phyloP scores from a whole-genome alignment of 2,113 vertebrate species.

The Brienomyrus longianalis region DNA sequence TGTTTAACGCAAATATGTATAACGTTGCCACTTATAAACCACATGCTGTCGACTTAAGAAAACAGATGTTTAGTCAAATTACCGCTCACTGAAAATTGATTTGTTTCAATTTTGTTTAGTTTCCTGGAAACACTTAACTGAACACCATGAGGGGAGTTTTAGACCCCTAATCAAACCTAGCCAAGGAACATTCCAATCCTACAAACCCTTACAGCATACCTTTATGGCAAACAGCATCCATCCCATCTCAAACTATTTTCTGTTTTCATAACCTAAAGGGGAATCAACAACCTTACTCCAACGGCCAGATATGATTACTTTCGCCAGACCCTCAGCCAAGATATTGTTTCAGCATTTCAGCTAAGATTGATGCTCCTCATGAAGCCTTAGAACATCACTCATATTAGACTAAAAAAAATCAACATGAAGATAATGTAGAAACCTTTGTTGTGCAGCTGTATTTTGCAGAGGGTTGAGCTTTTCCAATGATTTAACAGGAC shows the following conservation, averaged over 20 bases:
- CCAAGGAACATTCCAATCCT: background rate
- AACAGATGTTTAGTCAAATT: slow-evolving; percentile 8
- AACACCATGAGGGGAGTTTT: background rate
- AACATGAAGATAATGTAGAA: background rate
- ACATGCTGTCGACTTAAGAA: background rate
- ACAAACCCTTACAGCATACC: background rate
- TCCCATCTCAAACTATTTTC: background rate
- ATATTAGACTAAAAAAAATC: background rate
- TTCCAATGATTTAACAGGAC: background rate
- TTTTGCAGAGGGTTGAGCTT: background rate
- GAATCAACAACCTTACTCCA: background rate
- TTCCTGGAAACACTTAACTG: background rate
- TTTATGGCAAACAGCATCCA: background rate
- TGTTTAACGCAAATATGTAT: background rate
- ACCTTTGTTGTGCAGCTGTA: background rate
- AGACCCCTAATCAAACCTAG: background rate
- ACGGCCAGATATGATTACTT: background rate
- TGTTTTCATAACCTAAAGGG: background rate
- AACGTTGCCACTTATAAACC: background rate
- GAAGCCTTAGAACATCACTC: background rate
- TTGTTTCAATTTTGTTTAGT: background rate
- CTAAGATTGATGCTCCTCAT: background rate
- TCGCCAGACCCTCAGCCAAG: background rate
- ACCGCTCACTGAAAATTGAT: background rate
- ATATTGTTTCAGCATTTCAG: background rate